Evolutionary conservation across 1,140 invertebrate genomes (phyloP), one percentile per base, ranked within the genome.

Genomic region (Plectrocnemia conspersa): DNA sequence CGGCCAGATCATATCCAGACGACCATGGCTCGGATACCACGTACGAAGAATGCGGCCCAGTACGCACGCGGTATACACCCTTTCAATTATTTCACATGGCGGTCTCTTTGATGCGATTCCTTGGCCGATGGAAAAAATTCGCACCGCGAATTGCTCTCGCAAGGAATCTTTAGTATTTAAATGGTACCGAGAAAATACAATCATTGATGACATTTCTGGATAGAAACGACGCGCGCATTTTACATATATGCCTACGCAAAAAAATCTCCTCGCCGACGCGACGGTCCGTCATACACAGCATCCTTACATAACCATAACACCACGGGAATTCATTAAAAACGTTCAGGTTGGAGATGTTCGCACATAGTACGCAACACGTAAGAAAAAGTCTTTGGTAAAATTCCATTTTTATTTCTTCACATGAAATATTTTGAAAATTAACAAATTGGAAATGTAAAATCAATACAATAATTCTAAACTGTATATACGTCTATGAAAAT

Each of bases 371-470:
- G 13, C 4, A 16, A 10, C 16, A 40, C 15, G 16, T 19, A 10
- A 40, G 11, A 27, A 50, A 38, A 50, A 38, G 16, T 23, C 22
- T 18, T 24, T 50, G 33, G 23, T n/a, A 50, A 33, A 50, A 50
- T 38, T 50, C 27, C 33, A 50, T 50, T 50, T n/a, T 50, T 50
- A 50, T 50, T 50, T n/a, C n/a, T n/a, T 50, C 47, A 50, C 47
- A 50, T 50, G 47, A 50, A 50, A 50, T 38, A 50, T 50, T 38
- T 50, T 50, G n/a, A 50, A 47, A 50, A 50, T 50, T 50, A 50
- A 50, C 47, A 50, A 38, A 38, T 50, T 50, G 18, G 16, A 50
- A 50, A 50, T 50, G 32, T 35, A 38, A 50, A 50, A 50, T 38
- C 40, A 38, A 50, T 38, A 38, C 47, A 50, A 47, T 50, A 50